Evolutionary conservation across 2,888 invertebrate species (phyloP), one percentile per base, ranked within the genome.

Genomic region (Serrognathus titanus): DNA sequence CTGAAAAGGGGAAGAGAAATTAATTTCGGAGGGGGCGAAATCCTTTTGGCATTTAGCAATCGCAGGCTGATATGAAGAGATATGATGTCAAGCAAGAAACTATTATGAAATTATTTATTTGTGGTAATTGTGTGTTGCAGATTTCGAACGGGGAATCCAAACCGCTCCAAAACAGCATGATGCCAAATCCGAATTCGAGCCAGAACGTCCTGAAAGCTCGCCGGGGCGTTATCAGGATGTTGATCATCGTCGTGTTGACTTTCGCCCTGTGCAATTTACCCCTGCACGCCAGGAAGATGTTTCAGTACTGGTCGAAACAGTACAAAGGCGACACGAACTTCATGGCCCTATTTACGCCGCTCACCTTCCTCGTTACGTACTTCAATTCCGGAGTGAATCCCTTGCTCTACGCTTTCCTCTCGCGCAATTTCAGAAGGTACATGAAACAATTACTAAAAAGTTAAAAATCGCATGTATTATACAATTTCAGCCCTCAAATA

Each of bases 321-420:
- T 74, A 74, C 59, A 81, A 85, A 63, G 89, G 89, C 60, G 82
- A 85, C 67, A 85, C 87, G 60, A 85, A 88, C 70, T 89, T 91
- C 73, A 88, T 89, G 70, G 86, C 87, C 6, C 79, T 90, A 12
- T 81, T 94, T 59, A 92, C 93, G 8, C 94, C 94, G 1, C 82
- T 92, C 59, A 92, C 93, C 20, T 94, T 92, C 77, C 84, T 95
- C 59, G 84, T 93, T 65, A 86, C 94, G 43, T 96, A 94, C 75
- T 86, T 91, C 77, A 94, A 95, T 80, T 94, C 93, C 12, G 94
- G 89, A 48, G 85, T 95, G 61, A 95, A 96, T 78, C 95, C 95
- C 0, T 80, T 95, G 51, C 82, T 96, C 7, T 96, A 95, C 78
- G 94, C 94, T 3, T 92, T 95, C 74, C 80, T 95, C 51, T 87